Conservation (phyloP, 2,113 vertebrate species). For the Sialia sialis region DNA sequence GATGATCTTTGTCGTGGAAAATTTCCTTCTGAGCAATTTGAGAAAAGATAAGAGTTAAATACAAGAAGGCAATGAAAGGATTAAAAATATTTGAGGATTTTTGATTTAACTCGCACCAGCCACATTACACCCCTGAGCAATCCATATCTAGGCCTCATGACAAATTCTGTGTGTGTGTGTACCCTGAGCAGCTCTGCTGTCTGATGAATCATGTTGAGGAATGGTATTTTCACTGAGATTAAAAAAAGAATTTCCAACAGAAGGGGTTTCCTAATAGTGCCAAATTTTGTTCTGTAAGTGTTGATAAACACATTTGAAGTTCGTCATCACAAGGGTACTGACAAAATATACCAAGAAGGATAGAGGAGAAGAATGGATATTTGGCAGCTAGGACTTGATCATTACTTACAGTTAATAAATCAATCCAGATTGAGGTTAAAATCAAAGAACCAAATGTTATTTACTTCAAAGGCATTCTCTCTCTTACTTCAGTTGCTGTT, state of each 20-base stretch:
- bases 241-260: constrained; percentile 57
- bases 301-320: constrained; percentile 54
- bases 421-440: constrained; percentile 8
- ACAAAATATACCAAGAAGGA: constrained; percentile 4
- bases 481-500: background rate
- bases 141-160: background rate
- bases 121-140: background rate
- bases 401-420: constrained; percentile 26
- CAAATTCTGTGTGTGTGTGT: background rate
- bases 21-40: background rate
- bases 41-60: background rate
- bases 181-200: constrained; percentile 12
- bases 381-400: constrained; percentile 18
- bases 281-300: constrained; percentile 51
- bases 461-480: background rate
- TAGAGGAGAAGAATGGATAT: background rate
- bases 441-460: constrained; percentile 34
- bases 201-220: constrained; percentile 41
- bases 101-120: background rate
- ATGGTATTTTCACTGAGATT: constrained; percentile 50
- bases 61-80: background rate
- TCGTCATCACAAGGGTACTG: constrained; percentile 15
- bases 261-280: constrained; percentile 55
- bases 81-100: background rate
- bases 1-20: background rate